These are phyloP conservation scores for Eriosoma lanigerum DNA, from an alignment of 1,140 invertebrate genomes.

Conservation along the genomic window DNA sequence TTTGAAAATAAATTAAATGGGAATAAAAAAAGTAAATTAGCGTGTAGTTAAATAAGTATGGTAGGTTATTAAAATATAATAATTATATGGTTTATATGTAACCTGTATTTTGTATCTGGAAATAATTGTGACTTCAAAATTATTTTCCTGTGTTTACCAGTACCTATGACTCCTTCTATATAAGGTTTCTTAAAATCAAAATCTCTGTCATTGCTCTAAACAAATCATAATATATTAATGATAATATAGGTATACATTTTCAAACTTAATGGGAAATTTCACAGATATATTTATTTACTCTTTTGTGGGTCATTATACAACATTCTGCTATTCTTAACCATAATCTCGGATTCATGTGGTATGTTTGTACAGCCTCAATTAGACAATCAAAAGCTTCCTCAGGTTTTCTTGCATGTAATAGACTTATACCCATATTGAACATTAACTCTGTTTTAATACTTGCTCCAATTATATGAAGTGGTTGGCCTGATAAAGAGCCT, in stretches of 20 bases:
- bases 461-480: constrained; percentile 65
- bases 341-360: constrained; percentile 83
- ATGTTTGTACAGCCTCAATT: constrained; percentile 80
- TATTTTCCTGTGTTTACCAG: constrained; percentile 68
- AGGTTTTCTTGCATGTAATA: constrained; percentile 78
- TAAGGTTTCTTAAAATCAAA: constrained; percentile 68
- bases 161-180: constrained; percentile 67
- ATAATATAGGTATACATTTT: not conserved
- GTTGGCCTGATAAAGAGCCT: constrained; percentile 60
- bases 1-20: constrained; percentile 30
- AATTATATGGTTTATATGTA: constrained; percentile 43
- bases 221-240: constrained; percentile 47
- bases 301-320: constrained; percentile 74
- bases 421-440: constrained; percentile 87
- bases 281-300: constrained; percentile 60
- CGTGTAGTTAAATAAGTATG: too few relatives aligned
- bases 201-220: constrained; percentile 68
- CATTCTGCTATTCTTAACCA: constrained; percentile 94
- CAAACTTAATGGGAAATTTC: not conserved
- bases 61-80: too few relatives aligned
- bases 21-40: too few relatives aligned
- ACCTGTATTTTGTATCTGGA: constrained; percentile 64
- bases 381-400: constrained; percentile 88
- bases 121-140: constrained; percentile 64
- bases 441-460: constrained; percentile 78